Evolutionary conservation across 2,888 invertebrate species (phyloP), one percentile per base, ranked within the genome.

Genomic region (Lingula anatina): DNA sequence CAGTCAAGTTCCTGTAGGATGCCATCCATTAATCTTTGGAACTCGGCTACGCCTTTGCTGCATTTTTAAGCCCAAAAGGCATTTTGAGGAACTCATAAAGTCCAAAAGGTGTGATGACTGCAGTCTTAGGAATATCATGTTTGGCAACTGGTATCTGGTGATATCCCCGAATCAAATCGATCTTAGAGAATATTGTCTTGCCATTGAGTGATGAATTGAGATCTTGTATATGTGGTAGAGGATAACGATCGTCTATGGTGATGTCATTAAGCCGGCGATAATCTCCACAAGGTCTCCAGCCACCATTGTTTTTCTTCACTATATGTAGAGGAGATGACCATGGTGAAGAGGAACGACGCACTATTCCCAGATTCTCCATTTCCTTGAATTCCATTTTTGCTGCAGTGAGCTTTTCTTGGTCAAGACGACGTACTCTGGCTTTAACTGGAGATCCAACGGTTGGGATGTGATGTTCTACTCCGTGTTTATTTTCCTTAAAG

Each of bases 271-370:
- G 41, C 9, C 38, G 46, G 20, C 54, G 35, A n/a, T n/a, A n/a
- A n/a, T n/a, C n/a, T n/a, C n/a, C n/a, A n/a, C n/a, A n/a, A n/a
- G n/a, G n/a, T n/a, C n/a, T n/a, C n/a, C n/a, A n/a, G n/a, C n/a
- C n/a, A n/a, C n/a, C n/a, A n/a, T n/a, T n/a, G n/a, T 41, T 35
- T 31, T 42, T 39, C 43, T 42, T 41, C 60, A 67, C 70, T 53
- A 72, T 49, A 44, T 71, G 70, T 0, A 79, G 54, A 1, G 73
- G 78, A 39, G 66, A 72, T 0, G 76, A 62, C 76, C 74, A 79
- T 2, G 61, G 54, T 35, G 75, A 75, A 3, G 65, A 68, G 0
- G 77, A 78, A 0, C 74, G 77, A 2, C 76, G 60, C 31, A 74
- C 74, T 12, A 78, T 74, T 0, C 76, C 78, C 21, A n/a, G n/a